Percentiles rank a stretch among this genome's conserved stretches.
Conservation (phyloP, 2,797 vertebrate genomes). For the Heterohyrax brucei region DNA sequence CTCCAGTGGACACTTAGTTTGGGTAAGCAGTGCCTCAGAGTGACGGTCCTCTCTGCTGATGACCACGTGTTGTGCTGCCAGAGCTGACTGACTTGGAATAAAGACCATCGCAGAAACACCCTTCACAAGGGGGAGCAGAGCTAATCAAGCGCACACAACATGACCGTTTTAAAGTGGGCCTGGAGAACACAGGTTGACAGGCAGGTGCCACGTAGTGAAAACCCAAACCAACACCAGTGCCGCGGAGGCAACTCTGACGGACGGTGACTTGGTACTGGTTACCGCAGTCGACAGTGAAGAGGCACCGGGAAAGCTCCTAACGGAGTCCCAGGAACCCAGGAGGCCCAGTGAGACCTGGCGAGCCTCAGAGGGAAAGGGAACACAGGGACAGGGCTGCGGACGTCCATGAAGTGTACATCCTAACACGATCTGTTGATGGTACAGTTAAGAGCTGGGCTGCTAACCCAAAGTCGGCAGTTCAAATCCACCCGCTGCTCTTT, state of each 20-base stretch:
- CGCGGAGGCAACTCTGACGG: no score
- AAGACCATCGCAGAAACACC: constrained; percentile 11
- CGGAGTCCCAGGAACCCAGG: background rate
- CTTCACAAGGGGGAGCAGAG: constrained; percentile 43
- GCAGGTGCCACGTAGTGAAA: no score
- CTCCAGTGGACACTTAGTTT: background rate
- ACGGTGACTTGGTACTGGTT: background rate
- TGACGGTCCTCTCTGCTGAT: background rate
- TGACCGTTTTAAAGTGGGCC: constrained; percentile 42
- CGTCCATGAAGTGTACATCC: constrained; percentile 27
- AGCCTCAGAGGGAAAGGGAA: background rate
- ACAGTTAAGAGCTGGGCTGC: no score
- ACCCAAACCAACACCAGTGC: no score
- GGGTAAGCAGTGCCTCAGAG: background rate
- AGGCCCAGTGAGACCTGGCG: background rate
- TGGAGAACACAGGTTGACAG: background rate
- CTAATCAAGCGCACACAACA: background rate
- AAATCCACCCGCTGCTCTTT: no score
- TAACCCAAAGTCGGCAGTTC: no score
- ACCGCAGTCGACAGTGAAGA: background rate
- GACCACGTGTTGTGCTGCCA: constrained; percentile 15
- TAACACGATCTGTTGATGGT: background rate
- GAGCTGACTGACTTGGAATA: constrained; percentile 38
- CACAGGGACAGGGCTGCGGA: background rate
- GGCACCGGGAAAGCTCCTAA: background rate